Base-by-base conservation (phyloP, 2,797 vertebrate genomes). In the Cryptoprocta ferox region DNA sequence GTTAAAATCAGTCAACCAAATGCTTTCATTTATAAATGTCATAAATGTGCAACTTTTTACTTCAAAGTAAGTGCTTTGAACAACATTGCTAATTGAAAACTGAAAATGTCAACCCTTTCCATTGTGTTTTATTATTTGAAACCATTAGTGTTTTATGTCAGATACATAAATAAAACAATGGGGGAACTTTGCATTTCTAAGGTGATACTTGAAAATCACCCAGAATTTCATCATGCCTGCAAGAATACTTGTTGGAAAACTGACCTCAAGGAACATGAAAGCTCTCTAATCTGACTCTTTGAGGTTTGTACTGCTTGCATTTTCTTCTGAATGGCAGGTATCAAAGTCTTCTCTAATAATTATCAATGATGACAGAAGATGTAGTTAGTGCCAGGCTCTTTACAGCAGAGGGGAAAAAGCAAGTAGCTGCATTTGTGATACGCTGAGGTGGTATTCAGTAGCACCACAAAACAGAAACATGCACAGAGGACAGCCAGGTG, bases 1-100 rank as follows among this genome's bases (percentile, higher is more conserved):
- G 97, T 93, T 91, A 96, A 96, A 97, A 94, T 97, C 68, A 95
- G 71, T 89, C 89, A 97, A 65, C 56, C 89, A 92, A 97, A 93
- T 90, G n/a, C 42, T 96, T 97, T 89, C 59, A 83, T 94, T 93
- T 96, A 91, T 80, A 95, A 97, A 91, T 95, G 48, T 87, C 50
- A 97, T 91, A 87, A 96, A 65, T 92, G 65, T 92, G 53, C 15
- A 93, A 86, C 81, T 81, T 83, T 89, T 91, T 93, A 93, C 76
- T 95, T 85, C 63, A 91, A 96, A 97, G 18, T 89, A 94, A 93
- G 80, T 81, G 80, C 76, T 95, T 92, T 81, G 91, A 96, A 95
- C 92, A 95, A 73, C 70, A 93, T 93, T 91, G 42, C 68, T 94
- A 96, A 95, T 61, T 96, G 50, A 94, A 95, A 97, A 82, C 65